Evolutionary conservation across 2,888 invertebrate species (phyloP).

Genomic region (Hyalella azteca): DNA sequence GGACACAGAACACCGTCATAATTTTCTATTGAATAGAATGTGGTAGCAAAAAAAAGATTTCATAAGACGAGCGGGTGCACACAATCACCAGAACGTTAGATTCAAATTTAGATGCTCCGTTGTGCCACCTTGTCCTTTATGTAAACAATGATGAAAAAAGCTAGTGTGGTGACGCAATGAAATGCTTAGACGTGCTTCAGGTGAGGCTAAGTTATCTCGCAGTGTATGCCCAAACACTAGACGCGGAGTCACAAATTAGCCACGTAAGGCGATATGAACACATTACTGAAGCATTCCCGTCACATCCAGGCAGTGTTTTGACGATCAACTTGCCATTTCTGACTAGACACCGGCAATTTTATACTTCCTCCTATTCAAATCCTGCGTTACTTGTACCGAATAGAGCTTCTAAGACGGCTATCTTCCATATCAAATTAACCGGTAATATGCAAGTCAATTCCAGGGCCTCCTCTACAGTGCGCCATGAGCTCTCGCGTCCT

Average conservation of each 20-base stretch:
- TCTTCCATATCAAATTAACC: background rate
- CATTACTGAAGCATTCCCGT: conserved; percentile 47
- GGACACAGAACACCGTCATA: background rate
- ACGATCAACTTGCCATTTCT: conserved; percentile 8
- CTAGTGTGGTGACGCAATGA: background rate
- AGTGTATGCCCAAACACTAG: conserved; percentile 15
- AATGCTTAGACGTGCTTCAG: background rate
- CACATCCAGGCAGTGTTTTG: conserved; percentile 28
- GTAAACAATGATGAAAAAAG: too few species aligned
- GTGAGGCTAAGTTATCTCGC: background rate
- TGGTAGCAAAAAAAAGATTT: background rate
- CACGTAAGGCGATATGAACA: conserved; percentile 57
- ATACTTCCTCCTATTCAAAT: too few species aligned
- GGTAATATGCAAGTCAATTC: background rate
- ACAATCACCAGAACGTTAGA: background rate
- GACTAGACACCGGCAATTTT: background rate
- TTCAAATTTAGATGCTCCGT: background rate
- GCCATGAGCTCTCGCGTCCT: background rate
- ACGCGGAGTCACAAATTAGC: conserved; percentile 13
- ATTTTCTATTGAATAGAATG: background rate
- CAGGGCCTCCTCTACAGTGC: background rate
- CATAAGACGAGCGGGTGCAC: background rate
- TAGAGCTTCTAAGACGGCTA: background rate
- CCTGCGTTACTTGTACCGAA: too few species aligned
- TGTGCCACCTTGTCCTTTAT: background rate